Percentiles rank a stretch among this genome's conserved stretches.
Conservation (phyloP, 1,140 invertebrate species). For the Luehdorfia chinensis region DNA sequence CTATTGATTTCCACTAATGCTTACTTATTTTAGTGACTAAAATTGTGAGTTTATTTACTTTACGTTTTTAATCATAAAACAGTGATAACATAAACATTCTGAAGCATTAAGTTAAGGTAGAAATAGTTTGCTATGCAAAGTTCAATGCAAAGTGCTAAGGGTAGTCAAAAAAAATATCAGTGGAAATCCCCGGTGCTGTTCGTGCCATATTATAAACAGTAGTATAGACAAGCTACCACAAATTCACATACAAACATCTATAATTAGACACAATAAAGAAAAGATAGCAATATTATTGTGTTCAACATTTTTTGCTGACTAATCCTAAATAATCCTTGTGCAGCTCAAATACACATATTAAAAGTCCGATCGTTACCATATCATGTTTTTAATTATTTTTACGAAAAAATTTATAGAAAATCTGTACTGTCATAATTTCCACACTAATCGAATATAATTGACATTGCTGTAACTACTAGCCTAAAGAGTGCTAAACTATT, state of each 20-base stretch:
- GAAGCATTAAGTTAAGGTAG: too few species aligned
- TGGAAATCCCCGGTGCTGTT: constrained; percentile 10
- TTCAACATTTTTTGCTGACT: constrained; percentile 29
- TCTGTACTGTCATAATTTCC: constrained; percentile 54
- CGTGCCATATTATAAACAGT: constrained; percentile 45
- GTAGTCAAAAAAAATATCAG: constrained; percentile 4
- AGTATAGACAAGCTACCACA: constrained; percentile 49
- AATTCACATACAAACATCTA: constrained; percentile 53
- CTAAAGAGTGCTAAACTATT: constrained; percentile 69
- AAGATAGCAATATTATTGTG: constrained; percentile 27
- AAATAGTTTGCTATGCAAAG: too few species aligned
- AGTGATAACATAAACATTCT: too few species aligned
- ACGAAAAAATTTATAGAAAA: constrained; percentile 51
- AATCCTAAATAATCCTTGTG: constrained; percentile 35
- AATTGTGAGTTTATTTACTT: not conserved
- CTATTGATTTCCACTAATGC: constrained; percentile 12
- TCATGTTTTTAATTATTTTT: constrained; percentile 27
- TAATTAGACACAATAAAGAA: constrained; percentile 32
- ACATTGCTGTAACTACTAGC: constrained; percentile 73
- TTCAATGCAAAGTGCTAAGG: not conserved
- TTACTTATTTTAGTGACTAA: constrained; percentile 15
- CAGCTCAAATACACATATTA: constrained; percentile 22
- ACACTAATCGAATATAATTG: constrained; percentile 75
- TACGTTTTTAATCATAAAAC: too few species aligned
- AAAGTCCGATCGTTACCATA: constrained; percentile 16